Evolutionary conservation across 2,888 invertebrate genomes (phyloP), one percentile per base, ranked within the genome.

Genomic region (Merodon equestris): DNA sequence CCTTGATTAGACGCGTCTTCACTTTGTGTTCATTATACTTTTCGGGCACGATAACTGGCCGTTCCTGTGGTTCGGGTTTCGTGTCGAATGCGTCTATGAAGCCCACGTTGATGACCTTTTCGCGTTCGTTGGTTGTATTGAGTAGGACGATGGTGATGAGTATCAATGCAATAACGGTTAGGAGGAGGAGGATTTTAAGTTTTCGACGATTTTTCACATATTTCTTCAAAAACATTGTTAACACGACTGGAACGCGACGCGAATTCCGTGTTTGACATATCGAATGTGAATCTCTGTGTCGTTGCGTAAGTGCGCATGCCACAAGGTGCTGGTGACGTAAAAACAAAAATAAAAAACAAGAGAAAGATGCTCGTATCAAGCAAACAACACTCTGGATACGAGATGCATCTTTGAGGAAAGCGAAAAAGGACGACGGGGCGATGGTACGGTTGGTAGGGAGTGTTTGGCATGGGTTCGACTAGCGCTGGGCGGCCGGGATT

Each of bases 11-110:
- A 66, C 89, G 86, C 17, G 86, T 83, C 82, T 87, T 88, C 19
- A 89, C 83, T 82, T 87, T 86, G 40, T 85, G 86, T 81, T 89
- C 89, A 68, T 89, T 87, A 68, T 89, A 89, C 77, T 89, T 88
- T 76, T 89, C 89, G 5, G 87, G 88, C 82, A 88, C 85, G 77
- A 89, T 86, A 47, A 87, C 76, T 27, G 86, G 87, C 77, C 84
- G 83, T 56, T 86, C 84, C n/a, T 86, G 83, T 12, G 85, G 74
- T 57, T 85, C 71, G 42, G 68, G 73, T 42, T 73, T 72, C n/a
- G 72, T 57, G 56, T 79, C 72, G 57, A 77, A 79, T 19, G 67
- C 60, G 50, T 88, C 88, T 60, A 84, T 84, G 60, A 84, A 83
- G 53, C 84, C 83, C 70, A 83, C 84, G 56, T 84, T 83, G 13